Base-by-base conservation (phyloP, 2,113 vertebrate genomes). In the Sialia sialis region DNA sequence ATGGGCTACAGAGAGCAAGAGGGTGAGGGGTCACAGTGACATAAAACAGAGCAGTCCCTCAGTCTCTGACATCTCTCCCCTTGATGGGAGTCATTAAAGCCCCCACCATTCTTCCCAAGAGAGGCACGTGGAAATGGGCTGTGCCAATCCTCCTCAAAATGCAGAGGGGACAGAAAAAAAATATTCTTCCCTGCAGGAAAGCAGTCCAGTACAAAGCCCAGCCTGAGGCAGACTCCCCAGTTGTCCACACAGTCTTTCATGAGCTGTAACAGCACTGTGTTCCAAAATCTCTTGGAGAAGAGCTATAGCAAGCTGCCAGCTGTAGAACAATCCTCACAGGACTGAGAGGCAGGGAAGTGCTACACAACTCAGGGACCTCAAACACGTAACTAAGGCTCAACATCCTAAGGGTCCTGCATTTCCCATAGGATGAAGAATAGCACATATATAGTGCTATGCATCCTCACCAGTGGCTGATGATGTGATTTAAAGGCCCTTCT, bases 1-100 rank as follows among this genome's bases (percentile, higher is more conserved):
- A 99, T 98, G 16, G 98, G 98, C 99, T 99, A 58, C 34, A 25
- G 29, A 43, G 52, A 82, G 52, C 89, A 56, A 84, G 81, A 67
- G 23, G 27, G 67, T 21, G 49, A 82, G 44, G 18, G 46, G 59
- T 81, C 73, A 91, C 4, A 1, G n/a, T 17, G n/a, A 70, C 51
- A 88, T 16, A 75, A 89, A 90, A 8, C 26, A 82, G 34, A 69
- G 19, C n/a, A 64, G 39, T 22, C 39, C 76, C 74, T 46, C 64
- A 75, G 76, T 20, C 30, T 75, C 63, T 0, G 1, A 59, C 49
- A 80, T 16, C 43, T 51, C 51, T 90, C 46, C 26, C 51, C 32
- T 23, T 46, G 21, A 26, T 2, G 30, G 13, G 52, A 64, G 26
- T n/a, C 3, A 1, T 39, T 79, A 59, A 79, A 73, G 58, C 32